phyloP scores from a whole-genome alignment of 2,113 vertebrate species.

The Connochaetes taurinus region DNA sequence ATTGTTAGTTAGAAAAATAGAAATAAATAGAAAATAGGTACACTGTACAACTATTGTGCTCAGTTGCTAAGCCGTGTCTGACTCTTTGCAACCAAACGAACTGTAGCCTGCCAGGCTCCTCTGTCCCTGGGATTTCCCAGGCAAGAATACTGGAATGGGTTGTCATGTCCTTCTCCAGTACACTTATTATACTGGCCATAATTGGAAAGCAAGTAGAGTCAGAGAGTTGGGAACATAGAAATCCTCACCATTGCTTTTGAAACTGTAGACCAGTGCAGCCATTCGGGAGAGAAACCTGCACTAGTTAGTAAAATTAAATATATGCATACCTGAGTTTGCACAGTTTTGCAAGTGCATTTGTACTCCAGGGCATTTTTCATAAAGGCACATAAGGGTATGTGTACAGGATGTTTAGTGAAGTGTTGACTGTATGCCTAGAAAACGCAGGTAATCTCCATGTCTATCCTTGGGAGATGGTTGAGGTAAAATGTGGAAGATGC shows the following conservation, averaged over 20 bases:
- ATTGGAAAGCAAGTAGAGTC: neutral
- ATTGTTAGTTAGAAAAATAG: neutral
- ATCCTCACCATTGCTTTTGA: neutral
- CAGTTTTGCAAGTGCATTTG: neutral
- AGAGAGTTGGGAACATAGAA: neutral
- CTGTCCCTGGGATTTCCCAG: neutral
- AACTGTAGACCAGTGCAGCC: neutral
- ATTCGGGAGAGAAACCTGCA: neutral
- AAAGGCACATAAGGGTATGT: neutral
- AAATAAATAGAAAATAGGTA: neutral
- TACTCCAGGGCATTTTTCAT: neutral
- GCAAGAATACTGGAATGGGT: neutral
- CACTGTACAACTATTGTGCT: neutral
- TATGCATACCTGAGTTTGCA: neutral
- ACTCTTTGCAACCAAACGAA: neutral
- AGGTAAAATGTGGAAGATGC: neutral
- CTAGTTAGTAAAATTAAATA: neutral
- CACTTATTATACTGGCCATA: neutral
- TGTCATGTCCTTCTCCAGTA: neutral
- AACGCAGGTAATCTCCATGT: neutral
- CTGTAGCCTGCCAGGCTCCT: neutral
- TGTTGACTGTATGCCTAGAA: neutral
- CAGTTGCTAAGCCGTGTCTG: neutral
- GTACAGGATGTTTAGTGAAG: neutral
- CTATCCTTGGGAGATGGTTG: neutral